Evolutionary conservation across 2,113 vertebrate species (phyloP).

Genomic region (Eubucco bourcierii): DNA sequence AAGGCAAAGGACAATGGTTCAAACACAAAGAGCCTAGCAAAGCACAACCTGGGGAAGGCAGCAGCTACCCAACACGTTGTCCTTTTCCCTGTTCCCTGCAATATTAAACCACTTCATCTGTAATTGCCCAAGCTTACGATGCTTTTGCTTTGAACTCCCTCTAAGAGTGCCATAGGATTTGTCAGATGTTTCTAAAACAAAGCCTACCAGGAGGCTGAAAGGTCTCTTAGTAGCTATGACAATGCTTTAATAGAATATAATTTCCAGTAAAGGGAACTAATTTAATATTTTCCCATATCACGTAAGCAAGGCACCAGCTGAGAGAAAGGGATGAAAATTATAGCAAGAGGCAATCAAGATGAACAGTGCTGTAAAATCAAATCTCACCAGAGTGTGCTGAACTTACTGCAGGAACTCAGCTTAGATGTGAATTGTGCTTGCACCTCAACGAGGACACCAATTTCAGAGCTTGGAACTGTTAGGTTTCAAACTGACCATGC

Average conservation of each 20-base stretch:
- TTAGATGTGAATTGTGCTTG: neutral
- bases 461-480: neutral
- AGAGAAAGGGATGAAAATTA: constrained; percentile 62
- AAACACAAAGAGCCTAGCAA: neutral
- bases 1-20: constrained; percentile 28
- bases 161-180: constrained; percentile 45
- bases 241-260: constrained; percentile 75
- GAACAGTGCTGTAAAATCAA: constrained; percentile 8
- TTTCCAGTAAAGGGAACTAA: constrained; percentile 77
- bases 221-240: constrained; percentile 69
- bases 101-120: constrained; percentile 73
- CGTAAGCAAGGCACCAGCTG: constrained; percentile 68
- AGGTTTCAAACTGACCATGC: neutral
- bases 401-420: neutral
- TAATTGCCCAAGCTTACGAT: constrained; percentile 64
- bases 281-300: constrained; percentile 76
- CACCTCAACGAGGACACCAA: neutral
- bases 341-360: constrained; percentile 56
- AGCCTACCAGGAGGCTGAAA: constrained; percentile 61
- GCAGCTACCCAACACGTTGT: constrained; percentile 29
- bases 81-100: constrained; percentile 46
- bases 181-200: constrained; percentile 75
- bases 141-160: constrained; percentile 51
- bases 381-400: neutral
- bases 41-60: constrained; percentile 33